Base-by-base conservation (phyloP, 2,888 invertebrate genomes). In the Eupeodes luniger region DNA sequence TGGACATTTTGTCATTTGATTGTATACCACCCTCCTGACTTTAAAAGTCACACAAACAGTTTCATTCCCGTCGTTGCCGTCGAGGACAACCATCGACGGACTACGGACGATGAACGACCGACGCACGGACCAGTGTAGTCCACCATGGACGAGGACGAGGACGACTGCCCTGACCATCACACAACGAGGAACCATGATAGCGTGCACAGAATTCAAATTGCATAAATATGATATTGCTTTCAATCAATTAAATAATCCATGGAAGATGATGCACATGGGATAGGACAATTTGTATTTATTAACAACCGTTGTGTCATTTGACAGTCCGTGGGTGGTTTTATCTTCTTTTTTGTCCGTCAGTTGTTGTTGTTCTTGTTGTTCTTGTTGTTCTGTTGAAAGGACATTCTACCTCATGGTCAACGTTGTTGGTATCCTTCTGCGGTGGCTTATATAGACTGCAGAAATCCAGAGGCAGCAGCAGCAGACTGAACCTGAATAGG, bases 211-310 rank as follows among this genome's bases (percentile, higher is more conserved):
- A 72, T 72, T 44, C n/a, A 72, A 72, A 72, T 72, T 57, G 27
- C 72, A 72, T 72, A 72, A 59, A 72, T 72, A 59, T 72, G 47
- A 72, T 72, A 72, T 72, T 72, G 72, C 72, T 72, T 72, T 72
- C 72, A 72, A 72, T 72, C 72, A 72, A 72, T 72, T 72, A 72
- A 72, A 72, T 72, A 59, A 72, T 72, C 57, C 59, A 72, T 59
- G 59, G 59, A 59, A 47, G 72, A 72, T 59, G 72, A 72, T 59
- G 72, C 72, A 57, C 72, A 44, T 72, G 72, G 72, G 27, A 72
- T 11, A 27, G 59, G 72, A 72, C 72, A 66, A 16, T 72, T 72
- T 72, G 59, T 59, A 59, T 57, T 59, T 59, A 72, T 72, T 59
- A 72, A 59, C 57, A 72, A 72, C 57, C 44, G 40, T 27, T 70